A percentile compares a stretch with the other conserved stretches of the same genome.
Evolutionary conservation across 1,140 invertebrate genomes (phyloP).

Genomic region (Diabrotica virgifera): DNA sequence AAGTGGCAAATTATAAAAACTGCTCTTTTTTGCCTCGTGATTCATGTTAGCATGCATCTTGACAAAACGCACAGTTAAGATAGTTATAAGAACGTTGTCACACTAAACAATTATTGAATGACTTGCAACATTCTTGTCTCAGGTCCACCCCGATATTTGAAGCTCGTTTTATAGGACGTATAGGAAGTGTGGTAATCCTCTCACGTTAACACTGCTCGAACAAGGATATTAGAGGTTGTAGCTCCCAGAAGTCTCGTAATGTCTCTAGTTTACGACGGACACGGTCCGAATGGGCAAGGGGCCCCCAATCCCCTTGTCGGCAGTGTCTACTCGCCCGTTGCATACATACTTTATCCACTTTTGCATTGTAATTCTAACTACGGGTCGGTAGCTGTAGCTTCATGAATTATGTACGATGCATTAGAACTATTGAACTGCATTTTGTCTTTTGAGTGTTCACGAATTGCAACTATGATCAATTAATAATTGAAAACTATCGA

Average conservation of each 20-base stretch:
- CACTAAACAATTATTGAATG: too few relatives aligned
- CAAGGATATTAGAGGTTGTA: not conserved
- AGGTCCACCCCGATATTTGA: not conserved
- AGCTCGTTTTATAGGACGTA: not conserved
- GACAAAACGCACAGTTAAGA: too few relatives aligned
- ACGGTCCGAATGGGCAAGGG: conserved; percentile 1
- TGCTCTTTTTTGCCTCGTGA: too few relatives aligned
- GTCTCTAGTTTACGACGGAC: not conserved
- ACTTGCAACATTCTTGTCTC: too few relatives aligned
- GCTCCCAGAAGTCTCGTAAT: not conserved
- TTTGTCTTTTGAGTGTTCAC: too few relatives aligned
- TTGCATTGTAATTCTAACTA: conserved; percentile 1
- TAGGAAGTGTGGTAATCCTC: not conserved
- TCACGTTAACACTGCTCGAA: not conserved
- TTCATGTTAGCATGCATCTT: too few relatives aligned
- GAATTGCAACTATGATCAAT: too few relatives aligned
- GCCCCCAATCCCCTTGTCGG: not conserved
- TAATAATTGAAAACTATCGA: too few relatives aligned
- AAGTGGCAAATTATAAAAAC: too few relatives aligned
- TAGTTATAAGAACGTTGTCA: too few relatives aligned
- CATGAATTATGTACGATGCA: not conserved
- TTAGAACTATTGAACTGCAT: not conserved
- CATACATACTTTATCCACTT: conserved; percentile 2
- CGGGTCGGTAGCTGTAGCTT: not conserved
- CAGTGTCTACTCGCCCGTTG: not conserved